Conservation (phyloP, 1,140 invertebrate genomes). For the Proctacanthus coquilletti region DNA sequence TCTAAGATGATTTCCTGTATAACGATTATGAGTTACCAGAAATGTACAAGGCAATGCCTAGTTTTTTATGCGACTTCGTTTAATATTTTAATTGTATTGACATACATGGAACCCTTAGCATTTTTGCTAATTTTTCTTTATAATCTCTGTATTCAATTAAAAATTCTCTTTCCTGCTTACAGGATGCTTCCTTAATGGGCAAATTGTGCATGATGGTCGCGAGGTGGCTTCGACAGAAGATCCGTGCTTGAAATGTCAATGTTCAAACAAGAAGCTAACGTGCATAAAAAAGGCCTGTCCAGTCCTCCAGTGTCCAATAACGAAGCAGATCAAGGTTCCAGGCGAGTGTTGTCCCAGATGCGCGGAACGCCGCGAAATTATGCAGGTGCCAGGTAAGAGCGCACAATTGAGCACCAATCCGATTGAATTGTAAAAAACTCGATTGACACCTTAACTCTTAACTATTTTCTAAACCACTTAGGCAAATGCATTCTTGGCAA, state of each 20-base stretch:
- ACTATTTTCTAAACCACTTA: conserved; percentile 15
- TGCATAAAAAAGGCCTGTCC: conserved; percentile 75
- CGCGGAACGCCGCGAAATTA: conserved; percentile 40
- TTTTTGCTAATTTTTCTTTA: conserved; percentile 1
- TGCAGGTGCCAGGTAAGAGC: conserved; percentile 34
- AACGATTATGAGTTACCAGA: too few species aligned
- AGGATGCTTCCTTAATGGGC: conserved; percentile 64
- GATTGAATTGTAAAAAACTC: background rate
- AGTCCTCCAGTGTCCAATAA: conserved; percentile 56
- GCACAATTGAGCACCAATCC: background rate
- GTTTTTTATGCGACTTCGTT: too few species aligned
- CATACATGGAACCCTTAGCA: too few species aligned
- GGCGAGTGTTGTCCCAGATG: conserved; percentile 77
- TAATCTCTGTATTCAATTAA: conserved; percentile 1
- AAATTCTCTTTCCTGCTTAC: too few species aligned
- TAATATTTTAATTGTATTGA: too few species aligned
- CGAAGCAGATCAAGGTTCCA: conserved; percentile 43
- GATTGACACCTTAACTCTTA: background rate
- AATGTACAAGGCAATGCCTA: too few species aligned
- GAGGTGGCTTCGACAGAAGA: conserved; percentile 61
- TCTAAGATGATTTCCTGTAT: too few species aligned
- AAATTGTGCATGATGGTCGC: conserved; percentile 49
- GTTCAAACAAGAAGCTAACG: conserved; percentile 53
- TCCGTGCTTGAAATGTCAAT: conserved; percentile 74
- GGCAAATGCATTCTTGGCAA: conserved; percentile 53